Evolutionary conservation across 2,797 vertebrate species (phyloP).

Genomic region (Orientallactaga sibirica): DNA sequence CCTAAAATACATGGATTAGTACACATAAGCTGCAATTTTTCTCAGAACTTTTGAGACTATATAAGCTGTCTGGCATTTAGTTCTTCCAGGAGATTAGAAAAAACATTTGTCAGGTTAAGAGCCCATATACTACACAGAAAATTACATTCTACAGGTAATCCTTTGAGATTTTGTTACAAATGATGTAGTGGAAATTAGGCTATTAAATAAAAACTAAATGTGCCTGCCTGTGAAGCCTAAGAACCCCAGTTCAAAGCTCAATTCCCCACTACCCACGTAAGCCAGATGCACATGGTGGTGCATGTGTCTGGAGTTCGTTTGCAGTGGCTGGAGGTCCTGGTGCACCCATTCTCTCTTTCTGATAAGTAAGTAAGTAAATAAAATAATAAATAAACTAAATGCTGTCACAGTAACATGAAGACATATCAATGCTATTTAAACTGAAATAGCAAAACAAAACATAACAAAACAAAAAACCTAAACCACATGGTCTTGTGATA

Average conservation of each 20-base stretch:
- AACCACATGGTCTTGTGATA: neutral
- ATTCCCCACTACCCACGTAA: too few relatives aligned
- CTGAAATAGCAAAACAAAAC: neutral
- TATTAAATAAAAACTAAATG: slow-evolving; percentile 29
- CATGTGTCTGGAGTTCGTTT: too few relatives aligned
- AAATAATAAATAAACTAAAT: neutral
- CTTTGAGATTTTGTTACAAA: slow-evolving; percentile 38
- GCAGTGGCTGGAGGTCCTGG: too few relatives aligned
- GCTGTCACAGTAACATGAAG: slow-evolving; percentile 1
- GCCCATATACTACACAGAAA: neutral
- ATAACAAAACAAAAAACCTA: neutral
- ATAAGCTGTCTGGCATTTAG: neutral
- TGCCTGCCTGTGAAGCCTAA: too few relatives aligned
- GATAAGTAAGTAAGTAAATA: too few relatives aligned
- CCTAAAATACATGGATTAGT: neutral
- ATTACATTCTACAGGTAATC: neutral
- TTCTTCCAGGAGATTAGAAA: neutral
- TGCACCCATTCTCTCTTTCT: too few relatives aligned
- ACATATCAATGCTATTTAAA: neutral
- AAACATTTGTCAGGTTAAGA: slow-evolving; percentile 2
- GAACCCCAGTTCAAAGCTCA: too few relatives aligned
- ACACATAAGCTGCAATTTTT: neutral
- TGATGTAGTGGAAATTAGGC: slow-evolving; percentile 13
- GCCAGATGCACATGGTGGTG: too few relatives aligned
- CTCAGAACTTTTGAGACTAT: slow-evolving; percentile 8